Conservation (phyloP, 2,888 invertebrate genomes). For the Julus scandinavius region DNA sequence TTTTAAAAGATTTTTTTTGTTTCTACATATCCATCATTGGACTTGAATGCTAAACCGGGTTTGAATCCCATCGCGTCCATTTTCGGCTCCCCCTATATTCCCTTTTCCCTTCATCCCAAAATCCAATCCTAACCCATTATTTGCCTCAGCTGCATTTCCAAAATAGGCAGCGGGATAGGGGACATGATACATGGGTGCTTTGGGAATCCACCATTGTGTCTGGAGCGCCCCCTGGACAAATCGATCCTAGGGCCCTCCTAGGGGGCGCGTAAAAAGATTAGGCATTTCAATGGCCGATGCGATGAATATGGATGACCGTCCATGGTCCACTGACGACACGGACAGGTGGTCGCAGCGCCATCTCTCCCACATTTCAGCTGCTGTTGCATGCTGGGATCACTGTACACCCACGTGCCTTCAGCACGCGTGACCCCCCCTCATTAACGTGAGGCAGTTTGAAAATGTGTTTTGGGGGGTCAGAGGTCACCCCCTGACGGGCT, state of each 20-base stretch:
- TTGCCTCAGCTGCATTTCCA: conserved; percentile 24
- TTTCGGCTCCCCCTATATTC: not conserved
- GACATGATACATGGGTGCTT: not conserved
- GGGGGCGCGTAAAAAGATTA: not conserved
- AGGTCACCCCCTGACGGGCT: not conserved
- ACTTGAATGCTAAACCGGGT: conserved; percentile 19
- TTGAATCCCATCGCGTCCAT: not conserved
- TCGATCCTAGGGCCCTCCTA: conserved; percentile 4
- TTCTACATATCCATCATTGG: conserved; percentile 5
- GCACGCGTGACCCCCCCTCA: conserved; percentile 15
- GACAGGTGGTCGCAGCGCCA: not conserved
- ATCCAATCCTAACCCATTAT: conserved; percentile 33
- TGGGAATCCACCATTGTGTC: not conserved
- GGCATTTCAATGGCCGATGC: not conserved
- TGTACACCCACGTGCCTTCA: not conserved
- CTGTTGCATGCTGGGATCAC: not conserved
- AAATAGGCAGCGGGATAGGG: not conserved
- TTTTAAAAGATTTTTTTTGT: not conserved
- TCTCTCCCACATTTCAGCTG: not conserved
- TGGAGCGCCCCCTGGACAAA: conserved; percentile 21
- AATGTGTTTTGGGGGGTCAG: not conserved
- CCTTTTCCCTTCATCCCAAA: not conserved
- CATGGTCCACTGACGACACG: not conserved
- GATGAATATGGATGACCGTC: conserved; percentile 10
- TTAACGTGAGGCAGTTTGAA: not conserved